Conservation (phyloP, 2,113 vertebrate species). For the Toxotes chatareus region DNA sequence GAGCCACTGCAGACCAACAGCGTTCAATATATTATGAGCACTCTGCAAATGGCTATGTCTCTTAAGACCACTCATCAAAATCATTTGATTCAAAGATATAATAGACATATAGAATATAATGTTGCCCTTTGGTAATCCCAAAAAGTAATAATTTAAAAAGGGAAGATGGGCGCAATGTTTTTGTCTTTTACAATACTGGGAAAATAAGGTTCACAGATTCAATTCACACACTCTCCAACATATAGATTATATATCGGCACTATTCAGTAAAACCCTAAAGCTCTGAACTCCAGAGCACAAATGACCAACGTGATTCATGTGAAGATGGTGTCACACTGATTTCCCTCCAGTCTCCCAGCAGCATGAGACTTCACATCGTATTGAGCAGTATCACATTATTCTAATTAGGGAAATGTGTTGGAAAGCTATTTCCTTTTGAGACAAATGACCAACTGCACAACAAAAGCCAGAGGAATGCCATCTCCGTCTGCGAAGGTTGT, state of each 20-base stretch:
- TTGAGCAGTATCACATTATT: conserved; percentile 79
- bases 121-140: background rate
- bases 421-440: conserved; percentile 80
- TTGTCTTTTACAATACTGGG: background rate
- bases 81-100: background rate
- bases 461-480: conserved; percentile 78
- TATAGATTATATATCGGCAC: conserved; percentile 27
- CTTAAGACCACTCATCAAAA: background rate
- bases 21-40: background rate
- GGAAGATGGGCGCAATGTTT: background rate
- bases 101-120: background rate
- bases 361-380: conserved; percentile 76
- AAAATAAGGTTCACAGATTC: background rate
- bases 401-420: conserved; percentile 81
- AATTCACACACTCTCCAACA: conserved; percentile 13
- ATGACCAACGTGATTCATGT: conserved; percentile 65
- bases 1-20: background rate
- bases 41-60: background rate
- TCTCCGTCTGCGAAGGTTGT: conserved; percentile 67
- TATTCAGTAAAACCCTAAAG: conserved; percentile 38
- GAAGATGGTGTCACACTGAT: conserved; percentile 68
- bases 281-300: conserved; percentile 29
- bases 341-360: conserved; percentile 73
- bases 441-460: conserved; percentile 71
- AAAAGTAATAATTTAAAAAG: background rate